phyloP scores from a whole-genome alignment of 92 coral and sea anemone genomes.

The Isaurus tuberculatus region DNA sequence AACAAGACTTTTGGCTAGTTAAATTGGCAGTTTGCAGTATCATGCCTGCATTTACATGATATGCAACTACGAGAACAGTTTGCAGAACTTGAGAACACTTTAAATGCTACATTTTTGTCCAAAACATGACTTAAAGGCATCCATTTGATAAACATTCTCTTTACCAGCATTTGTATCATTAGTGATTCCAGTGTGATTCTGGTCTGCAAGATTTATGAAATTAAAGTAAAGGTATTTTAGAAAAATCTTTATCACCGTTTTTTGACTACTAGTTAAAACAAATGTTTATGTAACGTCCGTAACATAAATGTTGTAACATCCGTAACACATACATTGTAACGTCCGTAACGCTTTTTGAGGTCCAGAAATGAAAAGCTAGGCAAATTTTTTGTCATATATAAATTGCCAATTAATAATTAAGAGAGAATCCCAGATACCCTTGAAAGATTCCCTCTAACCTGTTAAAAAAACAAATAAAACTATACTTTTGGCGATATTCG shows the following conservation, averaged over 20 bases:
- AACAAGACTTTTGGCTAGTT: neutral
- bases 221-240: slow-evolving; percentile 1
- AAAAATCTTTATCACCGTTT: neutral
- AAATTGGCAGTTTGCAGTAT: slow-evolving; percentile 3
- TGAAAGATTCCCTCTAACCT: slow-evolving; percentile 5
- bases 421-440: slow-evolving; percentile 6
- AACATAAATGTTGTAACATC: neutral
- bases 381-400: slow-evolving; percentile 1
- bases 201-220: slow-evolving; percentile 4
- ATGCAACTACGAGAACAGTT: slow-evolving; percentile 3
- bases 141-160: slow-evolving; percentile 3
- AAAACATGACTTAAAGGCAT: slow-evolving; percentile 3
- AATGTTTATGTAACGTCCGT: neutral
- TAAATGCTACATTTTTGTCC: slow-evolving; percentile 3
- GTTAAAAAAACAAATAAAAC: neutral
- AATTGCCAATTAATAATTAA: neutral
- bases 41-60: neutral
- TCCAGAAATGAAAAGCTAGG: slow-evolving; percentile 5
- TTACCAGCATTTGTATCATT: slow-evolving; percentile 3
- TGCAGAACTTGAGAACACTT: neutral
- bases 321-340: slow-evolving; percentile 4
- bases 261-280: slow-evolving; percentile 2
- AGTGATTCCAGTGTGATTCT: slow-evolving; percentile 5
- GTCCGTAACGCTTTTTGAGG: slow-evolving; percentile 1
- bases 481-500: neutral